These are phyloP conservation scores for Petrolisthes manimaculis DNA, from an alignment of 2,888 invertebrate genomes.

Conservation along the genomic window DNA sequence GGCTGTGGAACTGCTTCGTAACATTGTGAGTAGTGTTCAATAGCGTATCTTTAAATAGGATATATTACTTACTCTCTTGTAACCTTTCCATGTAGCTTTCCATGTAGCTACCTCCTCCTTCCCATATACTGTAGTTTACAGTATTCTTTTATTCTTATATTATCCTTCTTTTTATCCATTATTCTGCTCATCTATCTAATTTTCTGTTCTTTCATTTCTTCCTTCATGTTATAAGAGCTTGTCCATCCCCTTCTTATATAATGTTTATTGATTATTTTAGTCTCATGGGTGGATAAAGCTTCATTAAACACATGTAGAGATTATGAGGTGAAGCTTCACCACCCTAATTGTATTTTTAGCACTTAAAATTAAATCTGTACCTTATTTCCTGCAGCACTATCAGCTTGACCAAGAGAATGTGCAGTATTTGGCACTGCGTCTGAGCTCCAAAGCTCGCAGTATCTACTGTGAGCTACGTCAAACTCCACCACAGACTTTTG, in stretches of 20 bases:
- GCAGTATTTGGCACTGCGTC: slow-evolving; percentile 86
- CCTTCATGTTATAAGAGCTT: too few relatives aligned
- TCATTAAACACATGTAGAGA: too few relatives aligned
- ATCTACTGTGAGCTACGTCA: slow-evolving; percentile 76
- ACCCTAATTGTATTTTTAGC: too few relatives aligned
- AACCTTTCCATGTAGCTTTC: background rate
- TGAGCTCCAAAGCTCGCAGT: slow-evolving; percentile 86
- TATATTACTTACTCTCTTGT: background rate
- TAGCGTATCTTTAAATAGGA: background rate
- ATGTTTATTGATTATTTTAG: too few relatives aligned
- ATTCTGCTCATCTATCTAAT: too few relatives aligned
- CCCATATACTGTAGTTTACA: background rate
- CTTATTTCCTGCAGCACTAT: slow-evolving; percentile 78
- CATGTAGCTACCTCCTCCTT: background rate
- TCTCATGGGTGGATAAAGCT: too few relatives aligned
- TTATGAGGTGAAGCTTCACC: too few relatives aligned
- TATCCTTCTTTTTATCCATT: too few relatives aligned
- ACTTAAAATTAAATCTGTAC: too few relatives aligned
- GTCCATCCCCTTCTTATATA: too few relatives aligned
- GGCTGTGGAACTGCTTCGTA: slow-evolving; percentile 89
- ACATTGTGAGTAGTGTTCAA: slow-evolving; percentile 78
- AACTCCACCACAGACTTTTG: slow-evolving; percentile 15
- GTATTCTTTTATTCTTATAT: too few relatives aligned
- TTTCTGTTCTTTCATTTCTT: too few relatives aligned
- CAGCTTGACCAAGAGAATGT: slow-evolving; percentile 91